Evolutionary conservation across 2,797 vertebrate species (phyloP).

Genomic region (Rousettus madagascariensis): DNA sequence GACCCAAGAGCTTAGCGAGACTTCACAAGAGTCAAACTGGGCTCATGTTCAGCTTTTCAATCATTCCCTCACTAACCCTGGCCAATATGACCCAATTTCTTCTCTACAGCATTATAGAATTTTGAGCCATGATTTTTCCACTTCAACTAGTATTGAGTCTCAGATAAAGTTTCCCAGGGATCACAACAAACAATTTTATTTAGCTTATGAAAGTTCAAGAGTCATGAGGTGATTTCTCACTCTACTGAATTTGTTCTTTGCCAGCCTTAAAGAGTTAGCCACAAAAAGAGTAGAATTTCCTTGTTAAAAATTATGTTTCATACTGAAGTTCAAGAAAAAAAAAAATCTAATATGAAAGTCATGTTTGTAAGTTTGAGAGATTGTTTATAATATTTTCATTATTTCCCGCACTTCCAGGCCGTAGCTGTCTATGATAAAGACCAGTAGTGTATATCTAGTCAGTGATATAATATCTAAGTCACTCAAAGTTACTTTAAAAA

Average conservation of each 20-base stretch:
- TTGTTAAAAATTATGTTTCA: conserved; percentile 60
- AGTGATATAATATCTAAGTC: conserved; percentile 64
- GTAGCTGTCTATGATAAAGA: conserved; percentile 50
- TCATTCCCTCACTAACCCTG: conserved; percentile 65
- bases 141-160: conserved; percentile 65
- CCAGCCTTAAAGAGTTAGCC: conserved; percentile 38
- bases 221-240: conserved; percentile 65
- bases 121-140: conserved; percentile 70
- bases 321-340: conserved; percentile 20
- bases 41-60: conserved; percentile 67
- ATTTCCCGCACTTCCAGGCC: background rate
- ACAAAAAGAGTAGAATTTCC: conserved; percentile 3
- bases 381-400: conserved; percentile 18
- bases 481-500: conserved; percentile 60
- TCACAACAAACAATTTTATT: conserved; percentile 72
- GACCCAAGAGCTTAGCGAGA: conserved; percentile 69
- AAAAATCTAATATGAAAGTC: background rate
- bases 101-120: conserved; percentile 66
- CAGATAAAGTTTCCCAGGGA: conserved; percentile 72
- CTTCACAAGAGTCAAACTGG: conserved; percentile 54
- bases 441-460: conserved; percentile 44
- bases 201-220: conserved; percentile 74
- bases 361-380: fast-evolving
- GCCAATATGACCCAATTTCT: conserved; percentile 70
- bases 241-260: conserved; percentile 61